These are phyloP conservation scores for Formica aserva DNA, from an alignment of 2,888 invertebrate genomes.

Conservation along the genomic window DNA sequence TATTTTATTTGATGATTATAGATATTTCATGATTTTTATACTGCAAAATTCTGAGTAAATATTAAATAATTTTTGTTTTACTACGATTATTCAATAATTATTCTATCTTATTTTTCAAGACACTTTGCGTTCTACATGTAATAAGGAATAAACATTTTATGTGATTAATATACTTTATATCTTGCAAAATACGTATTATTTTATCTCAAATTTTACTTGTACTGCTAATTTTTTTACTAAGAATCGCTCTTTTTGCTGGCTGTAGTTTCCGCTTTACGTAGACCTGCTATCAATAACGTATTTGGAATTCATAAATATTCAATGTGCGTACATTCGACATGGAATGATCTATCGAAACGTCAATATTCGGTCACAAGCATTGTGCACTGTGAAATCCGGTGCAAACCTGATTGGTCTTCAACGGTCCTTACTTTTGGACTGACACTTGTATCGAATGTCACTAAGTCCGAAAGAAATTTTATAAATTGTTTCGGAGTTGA, in stretches of 20 bases:
- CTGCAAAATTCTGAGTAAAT: neutral
- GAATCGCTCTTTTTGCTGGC: neutral
- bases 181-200: neutral
- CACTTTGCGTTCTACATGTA: neutral
- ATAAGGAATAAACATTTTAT: neutral
- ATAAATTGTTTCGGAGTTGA: neutral
- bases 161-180: neutral
- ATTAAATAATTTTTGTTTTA: neutral
- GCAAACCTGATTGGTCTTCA: constrained; percentile 59
- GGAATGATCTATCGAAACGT: constrained; percentile 74
- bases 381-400: constrained; percentile 41
- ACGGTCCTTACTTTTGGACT: constrained; percentile 50
- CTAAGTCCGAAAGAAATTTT: constrained; percentile 56
- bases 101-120: neutral
- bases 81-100: neutral
- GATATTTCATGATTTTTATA: neutral
- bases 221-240: neutral
- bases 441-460: constrained; percentile 61
- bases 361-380: constrained; percentile 70
- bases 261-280: constrained; percentile 2
- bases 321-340: constrained; percentile 66
- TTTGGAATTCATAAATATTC: constrained; percentile 71
- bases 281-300: constrained; percentile 67
- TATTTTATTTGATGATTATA: neutral
- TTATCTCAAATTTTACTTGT: neutral